A percentile compares a stretch with the other conserved stretches of the same genome.
These are phyloP conservation scores for Paradoxurus hermaphroditus DNA, from an alignment of 2,113 vertebrate species.

Conservation along the genomic window DNA sequence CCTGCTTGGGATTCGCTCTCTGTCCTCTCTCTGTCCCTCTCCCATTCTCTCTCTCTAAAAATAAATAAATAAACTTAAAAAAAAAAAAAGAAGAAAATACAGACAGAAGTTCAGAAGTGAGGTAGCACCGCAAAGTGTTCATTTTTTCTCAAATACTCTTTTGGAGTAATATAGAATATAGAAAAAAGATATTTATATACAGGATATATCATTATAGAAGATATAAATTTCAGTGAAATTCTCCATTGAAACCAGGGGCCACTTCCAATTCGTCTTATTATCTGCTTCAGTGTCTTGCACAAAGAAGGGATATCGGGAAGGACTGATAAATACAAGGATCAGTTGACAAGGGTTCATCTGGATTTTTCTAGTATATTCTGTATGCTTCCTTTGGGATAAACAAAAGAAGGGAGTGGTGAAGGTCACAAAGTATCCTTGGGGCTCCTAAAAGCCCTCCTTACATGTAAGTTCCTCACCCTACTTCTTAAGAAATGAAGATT, in stretches of 20 bases:
- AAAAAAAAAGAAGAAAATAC: not conserved
- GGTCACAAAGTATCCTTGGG: not conserved
- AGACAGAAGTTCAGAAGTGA: conserved; percentile 10
- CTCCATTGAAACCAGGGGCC: not conserved
- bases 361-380: not conserved
- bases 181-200: not conserved
- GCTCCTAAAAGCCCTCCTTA: not conserved
- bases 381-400: not conserved
- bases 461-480: not conserved
- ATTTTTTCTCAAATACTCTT: not conserved
- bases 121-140: not conserved
- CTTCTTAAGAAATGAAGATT: not conserved
- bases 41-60: too few relatives aligned
- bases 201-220: not conserved
- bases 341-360: not conserved
- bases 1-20: too few relatives aligned
- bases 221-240: not conserved
- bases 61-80: too few relatives aligned
- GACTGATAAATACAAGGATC: not conserved
- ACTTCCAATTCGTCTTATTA: not conserved
- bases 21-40: too few relatives aligned
- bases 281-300: not conserved
- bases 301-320: not conserved
- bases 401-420: not conserved
- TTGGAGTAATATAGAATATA: not conserved